Evolutionary conservation across 2,797 vertebrate genomes (phyloP), one percentile per base, ranked within the genome.

Genomic region (Pithecia hirsuta): DNA sequence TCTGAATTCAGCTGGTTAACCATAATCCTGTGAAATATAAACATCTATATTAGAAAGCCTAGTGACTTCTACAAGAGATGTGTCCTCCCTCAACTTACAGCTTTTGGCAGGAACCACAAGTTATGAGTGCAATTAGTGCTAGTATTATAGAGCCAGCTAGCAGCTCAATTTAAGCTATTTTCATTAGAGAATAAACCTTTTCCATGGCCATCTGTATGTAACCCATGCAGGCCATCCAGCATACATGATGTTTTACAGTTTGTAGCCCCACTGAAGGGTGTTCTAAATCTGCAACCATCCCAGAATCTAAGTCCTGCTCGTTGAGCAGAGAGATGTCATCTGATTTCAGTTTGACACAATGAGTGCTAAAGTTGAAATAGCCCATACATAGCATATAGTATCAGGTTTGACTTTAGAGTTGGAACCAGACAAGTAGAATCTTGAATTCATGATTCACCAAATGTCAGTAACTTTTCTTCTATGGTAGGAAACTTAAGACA

Each of bases 371-470:
- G 48, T 39, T 97, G 55, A 82, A 79, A 46, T 3, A 70, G 24
- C 19, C 11, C 14, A 36, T 5, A 41, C 14, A 41, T 4, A 48
- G 41, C 10, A 28, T 33, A 57, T 5, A n/a, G 24, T 57, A 4
- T 50, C 81, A 93, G 64, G 17, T 84, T 96, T 85, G 33, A 88
- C 28, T 1, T 30, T 48, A 36, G 14, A 79, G 36, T 83, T 11
- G 72, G 39, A 46, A 61, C 22, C 8, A 44, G 50, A 33, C 20
- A 85, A 50, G 39, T 76, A 59, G 85, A 93, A 93, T 90, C 85
- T 82, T 93, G 36, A 91, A 90, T 91, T 93, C 20, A 94, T 70
- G 41, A 89, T 95, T 90, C 26, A 14, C 67, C 74, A 93, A 89
- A 85, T 55, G 9, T 46, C 72, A 88, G n/a, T 48, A 36, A 44